These are phyloP conservation scores for Agrotis clavis DNA, from an alignment of 2,888 invertebrate genomes.

Conservation along the genomic window DNA sequence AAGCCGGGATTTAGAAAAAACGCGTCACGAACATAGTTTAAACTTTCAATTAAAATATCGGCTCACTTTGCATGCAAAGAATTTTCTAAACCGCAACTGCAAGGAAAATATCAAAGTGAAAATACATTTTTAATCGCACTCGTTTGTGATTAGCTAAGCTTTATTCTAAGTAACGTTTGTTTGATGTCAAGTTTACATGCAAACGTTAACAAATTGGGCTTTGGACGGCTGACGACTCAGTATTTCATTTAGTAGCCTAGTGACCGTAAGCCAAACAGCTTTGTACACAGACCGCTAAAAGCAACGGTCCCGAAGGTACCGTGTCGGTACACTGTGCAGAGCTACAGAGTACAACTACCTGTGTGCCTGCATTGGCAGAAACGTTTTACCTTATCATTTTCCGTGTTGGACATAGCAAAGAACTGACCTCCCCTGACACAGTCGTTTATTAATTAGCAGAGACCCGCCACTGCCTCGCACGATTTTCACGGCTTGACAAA, in stretches of 20 bases:
- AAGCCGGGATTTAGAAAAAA: conserved; percentile 17
- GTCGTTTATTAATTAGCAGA: neutral
- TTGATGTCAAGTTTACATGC: conserved; percentile 49
- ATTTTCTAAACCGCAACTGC: conserved; percentile 14
- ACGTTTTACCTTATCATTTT: conserved; percentile 27
- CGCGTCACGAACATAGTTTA: conserved; percentile 13
- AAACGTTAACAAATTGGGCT: conserved; percentile 27
- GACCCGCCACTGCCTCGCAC: neutral
- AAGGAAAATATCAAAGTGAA: conserved; percentile 33
- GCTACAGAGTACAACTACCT: conserved; percentile 4
- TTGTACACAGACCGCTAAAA: conserved; percentile 34
- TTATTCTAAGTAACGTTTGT: conserved; percentile 14
- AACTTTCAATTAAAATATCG: conserved; percentile 44
- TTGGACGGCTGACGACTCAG: conserved; percentile 10
- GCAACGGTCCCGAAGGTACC: conserved; percentile 37
- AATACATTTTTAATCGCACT: conserved; percentile 29
- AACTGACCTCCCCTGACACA: neutral
- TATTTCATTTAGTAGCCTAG: conserved; percentile 45
- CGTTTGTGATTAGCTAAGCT: conserved; percentile 28
- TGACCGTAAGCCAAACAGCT: conserved; percentile 38
- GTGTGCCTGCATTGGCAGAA: conserved; percentile 13
- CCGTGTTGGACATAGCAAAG: neutral
- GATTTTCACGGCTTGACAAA: neutral
- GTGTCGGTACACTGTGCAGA: conserved; percentile 4
- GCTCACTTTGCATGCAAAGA: conserved; percentile 22